Percentiles rank a stretch among this genome's conserved stretches.
Conservation (phyloP, 2,888 invertebrate genomes). For the Rambutsinella grinnellia region DNA sequence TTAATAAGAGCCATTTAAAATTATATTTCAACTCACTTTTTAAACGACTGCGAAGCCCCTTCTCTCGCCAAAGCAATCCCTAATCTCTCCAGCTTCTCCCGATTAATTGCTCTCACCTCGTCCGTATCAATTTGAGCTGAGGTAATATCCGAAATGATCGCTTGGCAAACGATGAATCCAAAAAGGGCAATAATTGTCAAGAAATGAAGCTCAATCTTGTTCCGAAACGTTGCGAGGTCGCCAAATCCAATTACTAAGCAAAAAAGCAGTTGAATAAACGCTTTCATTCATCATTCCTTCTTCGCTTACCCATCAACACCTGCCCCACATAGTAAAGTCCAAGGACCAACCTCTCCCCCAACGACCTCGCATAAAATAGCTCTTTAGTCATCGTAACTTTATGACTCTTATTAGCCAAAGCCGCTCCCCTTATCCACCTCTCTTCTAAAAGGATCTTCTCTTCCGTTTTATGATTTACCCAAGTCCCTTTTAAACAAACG, state of each 20-base stretch:
- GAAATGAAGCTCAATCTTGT: constrained; percentile 34
- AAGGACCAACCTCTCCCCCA: constrained; percentile 22
- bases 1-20: background rate
- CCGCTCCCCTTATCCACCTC: no score
- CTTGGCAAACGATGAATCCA: constrained; percentile 54
- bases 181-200: constrained; percentile 41
- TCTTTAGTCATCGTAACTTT: no score
- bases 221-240: constrained; percentile 44
- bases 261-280: background rate
- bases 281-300: background rate
- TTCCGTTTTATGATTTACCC: constrained; percentile 33
- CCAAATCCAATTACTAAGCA: constrained; percentile 57
- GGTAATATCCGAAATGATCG: constrained; percentile 59
- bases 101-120: constrained; percentile 44
- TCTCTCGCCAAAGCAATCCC: constrained; percentile 45
- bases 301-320: constrained; percentile 43
- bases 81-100: constrained; percentile 50
- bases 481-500: constrained; percentile 39
- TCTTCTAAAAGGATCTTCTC: no score
- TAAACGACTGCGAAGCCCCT: constrained; percentile 24
- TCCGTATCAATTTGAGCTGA: constrained; percentile 60
- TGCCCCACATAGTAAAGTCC: constrained; percentile 60
- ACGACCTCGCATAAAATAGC: constrained; percentile 18
- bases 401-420: no score
- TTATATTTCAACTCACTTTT: constrained; percentile 2